A percentile compares a stretch with the other conserved stretches of the same genome.
Conservation (phyloP, 92 coral and sea anemone species). For the Heliopora coerulea region DNA sequence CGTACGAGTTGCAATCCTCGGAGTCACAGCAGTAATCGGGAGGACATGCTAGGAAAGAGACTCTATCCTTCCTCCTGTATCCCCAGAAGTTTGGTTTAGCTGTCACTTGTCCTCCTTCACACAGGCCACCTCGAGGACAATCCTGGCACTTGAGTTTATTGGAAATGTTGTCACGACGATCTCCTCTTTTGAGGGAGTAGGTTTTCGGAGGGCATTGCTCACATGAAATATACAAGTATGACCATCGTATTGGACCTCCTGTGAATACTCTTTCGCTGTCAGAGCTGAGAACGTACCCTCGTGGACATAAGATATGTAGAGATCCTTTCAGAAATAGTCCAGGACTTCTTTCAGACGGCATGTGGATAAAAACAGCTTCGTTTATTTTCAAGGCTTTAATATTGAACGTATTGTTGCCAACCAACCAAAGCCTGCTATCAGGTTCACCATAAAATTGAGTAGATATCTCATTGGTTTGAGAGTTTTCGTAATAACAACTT, state of each 20-base stretch:
- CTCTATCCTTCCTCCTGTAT: not conserved
- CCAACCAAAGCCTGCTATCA: not conserved
- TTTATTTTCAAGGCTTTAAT: not conserved
- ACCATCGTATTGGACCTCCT: not conserved
- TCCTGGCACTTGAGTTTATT: slow-evolving; percentile 5
- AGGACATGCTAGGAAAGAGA: slow-evolving; percentile 24
- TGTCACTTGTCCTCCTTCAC: not conserved
- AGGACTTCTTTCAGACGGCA: not conserved
- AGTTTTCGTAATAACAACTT: not conserved
- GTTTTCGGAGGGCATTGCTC: slow-evolving; percentile 23
- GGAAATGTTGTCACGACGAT: not conserved
- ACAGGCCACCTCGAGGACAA: slow-evolving; percentile 14
- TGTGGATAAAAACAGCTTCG: not conserved
- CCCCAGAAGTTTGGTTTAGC: slow-evolving; percentile 35
- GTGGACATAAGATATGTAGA: slow-evolving; percentile 14
- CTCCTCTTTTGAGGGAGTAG: not conserved
- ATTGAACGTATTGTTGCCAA: not conserved
- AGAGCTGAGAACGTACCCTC: not conserved
- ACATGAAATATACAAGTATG: slow-evolving; percentile 5
- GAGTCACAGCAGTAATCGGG: slow-evolving; percentile 29
- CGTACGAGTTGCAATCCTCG: slow-evolving; percentile 10
- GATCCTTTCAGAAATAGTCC: not conserved
- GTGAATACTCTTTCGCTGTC: not conserved
- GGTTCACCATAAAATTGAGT: slow-evolving; percentile 3
- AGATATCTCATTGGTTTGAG: not conserved